Base-by-base conservation (phyloP, 2,888 invertebrate genomes). In the Fragum sueziense region DNA sequence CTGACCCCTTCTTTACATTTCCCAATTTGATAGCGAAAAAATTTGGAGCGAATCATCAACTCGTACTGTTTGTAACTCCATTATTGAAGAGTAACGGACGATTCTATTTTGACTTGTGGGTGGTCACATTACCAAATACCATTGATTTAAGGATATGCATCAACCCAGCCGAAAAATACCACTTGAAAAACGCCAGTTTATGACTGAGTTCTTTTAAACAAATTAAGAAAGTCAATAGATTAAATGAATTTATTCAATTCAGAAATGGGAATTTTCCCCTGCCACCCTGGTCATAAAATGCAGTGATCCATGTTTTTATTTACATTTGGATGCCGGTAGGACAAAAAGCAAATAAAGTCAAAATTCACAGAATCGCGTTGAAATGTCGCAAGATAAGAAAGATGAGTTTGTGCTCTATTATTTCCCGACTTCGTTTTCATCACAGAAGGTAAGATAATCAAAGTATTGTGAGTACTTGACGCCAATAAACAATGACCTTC, bases 381-480 rank as follows among this genome's bases (percentile, higher is more conserved):
- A 57, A 74, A 74, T 74, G 74, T 68, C 74, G 7, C 22, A 33
- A 29, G 34, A 27, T 22, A 68, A 74, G 22, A 29, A 52, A 34
- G 76, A 76, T 14, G 57, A 51, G 22, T 77, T 86, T 20, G 82
- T 82, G 0, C 61, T 89, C 0, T 90, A 87, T 72, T 90, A 89
- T 79, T 90, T 90, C 67, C 90, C 90, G 25, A 89, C 90, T n/a
- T 90, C 90, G 27, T 90, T 86, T 78, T 90, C 89, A 22, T 90
- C 90, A 3, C 90, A 90, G 79, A 90, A 90, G 88, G 90, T 88
- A 59, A 61, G 41, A 1, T 22, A n/a, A n/a, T n/a, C n/a, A n/a
- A n/a, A n/a, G n/a, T n/a, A n/a, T n/a, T n/a, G n/a, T n/a, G n/a
- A n/a, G n/a, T n/a, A n/a, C n/a, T n/a, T n/a, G n/a, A n/a, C n/a